Evolutionary conservation across 2,888 invertebrate species (phyloP).

Genomic region (Nemotelus nigrinus): DNA sequence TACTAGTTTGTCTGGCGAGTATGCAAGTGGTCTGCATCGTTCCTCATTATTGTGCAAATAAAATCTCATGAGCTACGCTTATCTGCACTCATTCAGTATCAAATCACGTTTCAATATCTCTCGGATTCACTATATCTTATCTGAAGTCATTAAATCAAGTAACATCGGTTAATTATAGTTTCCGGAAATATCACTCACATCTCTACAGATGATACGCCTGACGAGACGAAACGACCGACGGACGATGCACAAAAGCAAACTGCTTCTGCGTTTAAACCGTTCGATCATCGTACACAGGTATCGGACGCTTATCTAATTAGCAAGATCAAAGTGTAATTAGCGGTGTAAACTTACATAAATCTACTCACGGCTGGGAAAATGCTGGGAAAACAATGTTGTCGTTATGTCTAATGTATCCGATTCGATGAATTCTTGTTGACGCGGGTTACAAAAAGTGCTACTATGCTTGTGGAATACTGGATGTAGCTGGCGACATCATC

Average conservation of each 20-base stretch:
- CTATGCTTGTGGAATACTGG: too few relatives aligned
- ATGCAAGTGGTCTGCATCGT: too few relatives aligned
- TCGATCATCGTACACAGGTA: neutral
- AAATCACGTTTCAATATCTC: too few relatives aligned
- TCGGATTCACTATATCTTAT: too few relatives aligned
- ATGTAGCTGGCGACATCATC: too few relatives aligned
- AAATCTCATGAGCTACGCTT: too few relatives aligned
- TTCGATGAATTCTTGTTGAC: too few relatives aligned
- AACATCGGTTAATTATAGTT: conserved; percentile 13
- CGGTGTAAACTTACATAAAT: conserved; percentile 48
- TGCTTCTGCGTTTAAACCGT: neutral
- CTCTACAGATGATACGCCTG: conserved; percentile 5
- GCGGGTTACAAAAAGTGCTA: too few relatives aligned
- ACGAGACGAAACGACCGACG: neutral
- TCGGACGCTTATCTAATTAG: conserved; percentile 47
- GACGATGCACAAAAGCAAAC: neutral
- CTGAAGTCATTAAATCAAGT: neutral
- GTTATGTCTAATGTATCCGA: neutral
- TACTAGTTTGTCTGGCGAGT: too few relatives aligned
- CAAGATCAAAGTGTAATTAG: conserved; percentile 46
- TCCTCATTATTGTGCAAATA: too few relatives aligned
- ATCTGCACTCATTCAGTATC: too few relatives aligned
- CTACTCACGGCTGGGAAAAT: conserved; percentile 40
- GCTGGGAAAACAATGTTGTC: neutral
- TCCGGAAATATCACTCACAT: conserved; percentile 38